These are phyloP conservation scores for Leptinotarsa texana DNA, from an alignment of 1,140 invertebrate species.

Conservation along the genomic window DNA sequence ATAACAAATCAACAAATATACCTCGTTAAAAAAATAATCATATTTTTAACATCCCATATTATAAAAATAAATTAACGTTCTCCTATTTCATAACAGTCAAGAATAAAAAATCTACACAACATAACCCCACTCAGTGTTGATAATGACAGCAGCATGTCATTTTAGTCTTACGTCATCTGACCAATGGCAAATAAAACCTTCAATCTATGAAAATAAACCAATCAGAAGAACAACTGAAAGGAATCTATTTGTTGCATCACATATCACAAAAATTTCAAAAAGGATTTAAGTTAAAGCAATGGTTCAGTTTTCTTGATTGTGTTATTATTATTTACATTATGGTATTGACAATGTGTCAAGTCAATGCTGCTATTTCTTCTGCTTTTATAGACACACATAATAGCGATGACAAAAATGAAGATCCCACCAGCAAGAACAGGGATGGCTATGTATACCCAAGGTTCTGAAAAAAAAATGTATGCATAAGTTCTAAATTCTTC, in stretches of 20 bases:
- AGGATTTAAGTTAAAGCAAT: constrained; percentile 16
- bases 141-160: background rate
- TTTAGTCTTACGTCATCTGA: background rate
- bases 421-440: constrained; percentile 13
- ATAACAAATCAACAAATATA: constrained; percentile 21
- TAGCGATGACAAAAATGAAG: constrained; percentile 6
- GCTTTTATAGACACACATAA: constrained; percentile 31
- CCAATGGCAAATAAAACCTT: background rate
- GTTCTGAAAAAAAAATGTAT: constrained; percentile 20
- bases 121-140: background rate
- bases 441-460: constrained; percentile 23
- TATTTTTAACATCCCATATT: constrained; percentile 30
- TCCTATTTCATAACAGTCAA: constrained; percentile 7
- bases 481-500: background rate
- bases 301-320: constrained; percentile 33
- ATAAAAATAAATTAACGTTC: constrained; percentile 26
- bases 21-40: constrained; percentile 27
- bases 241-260: constrained; percentile 5
- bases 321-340: constrained; percentile 39
- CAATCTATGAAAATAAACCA: background rate
- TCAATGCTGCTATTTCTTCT: constrained; percentile 35
- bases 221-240: background rate
- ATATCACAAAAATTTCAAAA: constrained; percentile 13
- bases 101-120: constrained; percentile 15
- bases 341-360: constrained; percentile 30